Conservation (phyloP, 92 coral and sea anemone species). For the Parazoanthus darwini region DNA sequence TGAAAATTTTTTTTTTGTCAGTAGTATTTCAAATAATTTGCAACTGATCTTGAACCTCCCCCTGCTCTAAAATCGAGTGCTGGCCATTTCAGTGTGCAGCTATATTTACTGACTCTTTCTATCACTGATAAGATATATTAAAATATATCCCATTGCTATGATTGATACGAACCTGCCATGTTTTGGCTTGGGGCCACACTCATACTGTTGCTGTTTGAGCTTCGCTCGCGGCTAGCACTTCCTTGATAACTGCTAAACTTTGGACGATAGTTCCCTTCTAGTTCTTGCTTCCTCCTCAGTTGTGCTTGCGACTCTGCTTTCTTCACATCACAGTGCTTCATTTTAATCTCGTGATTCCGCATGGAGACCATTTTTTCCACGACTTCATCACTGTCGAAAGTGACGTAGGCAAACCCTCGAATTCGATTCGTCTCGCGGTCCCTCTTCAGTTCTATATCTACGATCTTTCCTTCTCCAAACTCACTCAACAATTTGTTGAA, state of each 20-base stretch:
- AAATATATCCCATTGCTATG: not conserved
- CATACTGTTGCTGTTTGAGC: not conserved
- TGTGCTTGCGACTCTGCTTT: conserved; percentile 87
- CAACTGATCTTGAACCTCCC: too few species aligned
- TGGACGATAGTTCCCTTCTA: conserved; percentile 51
- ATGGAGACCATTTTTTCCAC: conserved; percentile 87
- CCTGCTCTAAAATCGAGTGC: too few species aligned
- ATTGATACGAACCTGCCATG: conserved; percentile 22
- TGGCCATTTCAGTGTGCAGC: too few species aligned
- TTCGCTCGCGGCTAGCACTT: conserved; percentile 30
- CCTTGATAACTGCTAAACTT: conserved; percentile 37
- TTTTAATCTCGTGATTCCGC: conserved; percentile 84
- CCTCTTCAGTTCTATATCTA: conserved; percentile 80
- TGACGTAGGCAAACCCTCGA: conserved; percentile 91
- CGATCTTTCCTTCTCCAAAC: conserved; percentile 80
- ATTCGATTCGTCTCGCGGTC: conserved; percentile 86
- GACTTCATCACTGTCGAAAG: conserved; percentile 82
- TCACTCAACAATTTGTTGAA: conserved; percentile 75
- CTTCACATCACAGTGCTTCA: conserved; percentile 92
- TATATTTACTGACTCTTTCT: too few species aligned
- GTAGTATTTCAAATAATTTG: too few species aligned
- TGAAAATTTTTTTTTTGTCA: too few species aligned
- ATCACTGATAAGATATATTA: too few species aligned
- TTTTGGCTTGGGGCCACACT: conserved; percentile 24
- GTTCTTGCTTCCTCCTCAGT: conserved; percentile 79